phyloP scores from a whole-genome alignment of 2,888 invertebrate genomes.

The Lamellibrachia satsuma region DNA sequence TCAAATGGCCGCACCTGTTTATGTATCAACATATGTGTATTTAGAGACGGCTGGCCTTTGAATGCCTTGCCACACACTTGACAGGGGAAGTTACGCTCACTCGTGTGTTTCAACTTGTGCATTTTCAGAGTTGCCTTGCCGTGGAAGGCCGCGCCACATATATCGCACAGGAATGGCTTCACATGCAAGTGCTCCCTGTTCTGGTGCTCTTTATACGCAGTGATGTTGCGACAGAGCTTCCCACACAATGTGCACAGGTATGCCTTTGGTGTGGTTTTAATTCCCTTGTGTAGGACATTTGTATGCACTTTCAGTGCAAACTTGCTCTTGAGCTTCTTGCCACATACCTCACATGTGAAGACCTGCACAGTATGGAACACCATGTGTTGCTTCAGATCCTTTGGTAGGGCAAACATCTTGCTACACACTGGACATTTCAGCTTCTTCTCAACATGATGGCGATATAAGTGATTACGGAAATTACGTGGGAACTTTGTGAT shows the following conservation, averaged over 20 bases:
- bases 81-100: not conserved
- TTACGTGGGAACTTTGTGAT: constrained; percentile 20
- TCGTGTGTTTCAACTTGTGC: constrained; percentile 27
- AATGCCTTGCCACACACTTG: not conserved
- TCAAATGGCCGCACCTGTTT: constrained; percentile 25
- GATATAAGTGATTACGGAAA: constrained; percentile 21
- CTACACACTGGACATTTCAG: constrained; percentile 26
- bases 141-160: constrained; percentile 28
- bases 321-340: constrained; percentile 28
- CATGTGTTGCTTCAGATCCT: constrained; percentile 30
- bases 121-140: constrained; percentile 25
- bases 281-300: constrained; percentile 27
- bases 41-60: not conserved
- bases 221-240: constrained; percentile 28
- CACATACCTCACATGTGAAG: constrained; percentile 31
- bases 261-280: not conserved
- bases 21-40: not conserved
- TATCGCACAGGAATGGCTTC: constrained; percentile 27
- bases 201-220: constrained; percentile 29
- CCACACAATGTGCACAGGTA: constrained; percentile 32
- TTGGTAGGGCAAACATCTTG: constrained; percentile 30
- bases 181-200: constrained; percentile 30
- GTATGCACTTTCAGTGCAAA: constrained; percentile 29
- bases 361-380: constrained; percentile 22
- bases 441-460: constrained; percentile 25